Conservation (phyloP, 2,888 invertebrate species). For the Colostygia pectinataria region DNA sequence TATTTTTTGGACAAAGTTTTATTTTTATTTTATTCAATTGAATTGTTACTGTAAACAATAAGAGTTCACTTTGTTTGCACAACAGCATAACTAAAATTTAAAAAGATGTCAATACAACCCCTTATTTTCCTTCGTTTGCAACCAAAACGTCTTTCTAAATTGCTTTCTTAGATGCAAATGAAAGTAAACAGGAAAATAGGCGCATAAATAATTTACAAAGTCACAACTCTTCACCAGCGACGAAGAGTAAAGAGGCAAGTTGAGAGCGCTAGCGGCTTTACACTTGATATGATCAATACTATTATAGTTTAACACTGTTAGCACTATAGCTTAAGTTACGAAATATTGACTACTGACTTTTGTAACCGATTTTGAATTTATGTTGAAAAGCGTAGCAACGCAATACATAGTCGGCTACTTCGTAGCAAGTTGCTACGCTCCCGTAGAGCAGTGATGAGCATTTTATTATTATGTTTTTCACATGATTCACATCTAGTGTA, state of each 20-base stretch:
- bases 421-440: slow-evolving; percentile 5
- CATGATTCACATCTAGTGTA: too few relatives aligned
- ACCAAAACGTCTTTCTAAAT: slow-evolving; percentile 48
- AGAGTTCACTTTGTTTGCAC: neutral
- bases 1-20: neutral
- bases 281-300: too few relatives aligned
- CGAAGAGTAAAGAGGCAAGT: slow-evolving; percentile 4
- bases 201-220: slow-evolving; percentile 60
- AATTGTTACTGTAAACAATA: slow-evolving; percentile 4
- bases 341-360: too few relatives aligned
- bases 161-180: slow-evolving; percentile 65
- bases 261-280: neutral
- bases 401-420: slow-evolving; percentile 1
- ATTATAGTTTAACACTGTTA: too few relatives aligned
- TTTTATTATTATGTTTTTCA: too few relatives aligned
- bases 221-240: slow-evolving; percentile 46
- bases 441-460: neutral
- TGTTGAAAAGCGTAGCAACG: neutral
- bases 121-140: slow-evolving; percentile 33
- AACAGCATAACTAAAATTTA: slow-evolving; percentile 3
- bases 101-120: slow-evolving; percentile 25
- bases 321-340: too few relatives aligned
- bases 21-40: too few relatives aligned
- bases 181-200: slow-evolving; percentile 60
- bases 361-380: neutral